These are phyloP conservation scores for Galendromus occidentalis DNA, from an alignment of 1,140 invertebrate genomes.

Conservation along the genomic window DNA sequence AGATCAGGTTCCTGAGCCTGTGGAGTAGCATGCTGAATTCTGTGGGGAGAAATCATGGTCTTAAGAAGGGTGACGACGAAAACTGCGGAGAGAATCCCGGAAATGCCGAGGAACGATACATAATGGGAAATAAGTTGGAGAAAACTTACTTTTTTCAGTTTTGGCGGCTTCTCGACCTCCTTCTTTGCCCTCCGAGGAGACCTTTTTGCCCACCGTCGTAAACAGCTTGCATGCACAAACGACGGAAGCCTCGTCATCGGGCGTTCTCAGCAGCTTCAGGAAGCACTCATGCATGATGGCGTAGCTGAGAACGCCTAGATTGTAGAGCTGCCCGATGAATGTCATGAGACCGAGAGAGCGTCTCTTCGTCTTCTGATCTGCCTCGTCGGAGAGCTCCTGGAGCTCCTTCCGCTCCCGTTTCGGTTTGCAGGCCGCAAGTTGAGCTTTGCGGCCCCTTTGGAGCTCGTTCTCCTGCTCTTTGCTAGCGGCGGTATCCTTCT, in stretches of 20 bases:
- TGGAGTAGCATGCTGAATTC: background rate
- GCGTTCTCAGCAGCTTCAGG: conserved; percentile 30
- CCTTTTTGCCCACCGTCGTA: conserved; percentile 65
- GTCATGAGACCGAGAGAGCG: conserved; percentile 68
- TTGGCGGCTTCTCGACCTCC: too few species aligned
- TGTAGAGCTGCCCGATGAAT: conserved; percentile 77
- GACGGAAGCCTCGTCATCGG: conserved; percentile 77
- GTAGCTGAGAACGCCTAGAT: conserved; percentile 65
- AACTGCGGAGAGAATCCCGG: too few species aligned
- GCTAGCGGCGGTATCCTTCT: conserved; percentile 39
- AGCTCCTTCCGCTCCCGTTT: conserved; percentile 47
- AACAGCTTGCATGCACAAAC: conserved; percentile 80
- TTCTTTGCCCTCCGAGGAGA: conserved; percentile 43
- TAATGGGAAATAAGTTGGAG: too few species aligned
- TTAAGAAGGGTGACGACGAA: too few species aligned
- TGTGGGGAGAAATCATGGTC: too few species aligned
- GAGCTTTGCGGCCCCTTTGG: conserved; percentile 35
- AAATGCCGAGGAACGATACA: too few species aligned
- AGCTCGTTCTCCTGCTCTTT: conserved; percentile 16
- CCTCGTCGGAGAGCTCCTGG: conserved; percentile 41
- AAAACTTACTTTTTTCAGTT: too few species aligned
- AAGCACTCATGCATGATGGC: conserved; percentile 78
- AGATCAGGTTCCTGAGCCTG: conserved; percentile 3
- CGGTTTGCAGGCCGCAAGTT: conserved; percentile 36
- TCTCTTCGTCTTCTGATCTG: conserved; percentile 49